Conservation (phyloP, 2,797 vertebrate species). For the Rhyacichthys aspro region DNA sequence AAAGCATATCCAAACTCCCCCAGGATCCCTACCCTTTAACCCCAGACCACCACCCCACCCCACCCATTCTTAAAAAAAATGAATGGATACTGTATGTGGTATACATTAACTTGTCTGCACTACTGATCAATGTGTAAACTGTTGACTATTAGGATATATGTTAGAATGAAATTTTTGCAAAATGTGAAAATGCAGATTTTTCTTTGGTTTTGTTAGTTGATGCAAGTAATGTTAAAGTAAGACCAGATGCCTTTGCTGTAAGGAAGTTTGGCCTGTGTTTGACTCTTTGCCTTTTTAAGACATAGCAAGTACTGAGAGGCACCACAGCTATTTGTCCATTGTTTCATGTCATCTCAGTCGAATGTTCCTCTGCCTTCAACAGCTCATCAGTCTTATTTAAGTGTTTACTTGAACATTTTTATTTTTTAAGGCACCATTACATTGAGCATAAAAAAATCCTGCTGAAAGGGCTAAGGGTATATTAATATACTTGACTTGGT, state of each 20-base stretch:
- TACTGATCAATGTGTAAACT: conserved; percentile 73
- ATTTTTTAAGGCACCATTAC: conserved; percentile 29
- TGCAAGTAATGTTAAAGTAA: conserved; percentile 56
- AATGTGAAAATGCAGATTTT: conserved; percentile 41
- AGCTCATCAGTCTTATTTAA: conserved; percentile 11
- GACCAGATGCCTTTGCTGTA: conserved; percentile 72
- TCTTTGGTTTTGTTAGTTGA: conserved; percentile 53
- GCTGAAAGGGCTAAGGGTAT: conserved; percentile 64
- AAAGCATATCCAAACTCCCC: conserved; percentile 63
- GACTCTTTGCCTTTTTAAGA: conserved; percentile 30
- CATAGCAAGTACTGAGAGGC: conserved; percentile 20
- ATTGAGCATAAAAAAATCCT: conserved; percentile 42
- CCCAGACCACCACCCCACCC: conserved; percentile 16
- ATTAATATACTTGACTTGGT: conserved; percentile 46
- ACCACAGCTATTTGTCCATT: conserved; percentile 14
- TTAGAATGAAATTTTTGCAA: conserved; percentile 59
- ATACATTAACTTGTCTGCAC: conserved; percentile 71
- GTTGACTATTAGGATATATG: conserved; percentile 69
- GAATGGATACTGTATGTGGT: conserved; percentile 63
- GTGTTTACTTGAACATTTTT: conserved; percentile 24
- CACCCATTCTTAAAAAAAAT: conserved; percentile 42
- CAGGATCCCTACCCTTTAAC: neutral
- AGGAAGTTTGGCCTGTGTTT: conserved; percentile 51
- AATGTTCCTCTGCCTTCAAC: conserved; percentile 57
- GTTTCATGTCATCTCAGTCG: conserved; percentile 37